These are phyloP conservation scores for Sarcophaga caerulescens DNA, from an alignment of 2,888 invertebrate species.

Conservation along the genomic window DNA sequence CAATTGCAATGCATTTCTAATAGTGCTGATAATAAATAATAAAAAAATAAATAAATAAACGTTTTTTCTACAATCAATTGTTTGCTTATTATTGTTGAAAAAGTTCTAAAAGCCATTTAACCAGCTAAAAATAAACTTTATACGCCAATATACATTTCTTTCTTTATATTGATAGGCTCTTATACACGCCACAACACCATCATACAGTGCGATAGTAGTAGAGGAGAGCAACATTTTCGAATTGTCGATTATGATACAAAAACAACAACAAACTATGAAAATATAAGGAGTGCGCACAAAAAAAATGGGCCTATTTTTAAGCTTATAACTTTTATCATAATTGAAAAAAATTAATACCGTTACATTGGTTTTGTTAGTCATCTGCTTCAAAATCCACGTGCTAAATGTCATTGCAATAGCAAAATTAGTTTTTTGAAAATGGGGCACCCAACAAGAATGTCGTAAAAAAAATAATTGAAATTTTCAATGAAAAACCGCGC, in stretches of 20 bases:
- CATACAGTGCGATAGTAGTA: background rate
- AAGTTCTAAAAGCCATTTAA: slow-evolving; percentile 46
- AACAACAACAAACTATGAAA: slow-evolving; percentile 19
- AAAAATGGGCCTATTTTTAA: no score
- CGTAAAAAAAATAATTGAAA: no score
- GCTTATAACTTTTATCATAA: no score
- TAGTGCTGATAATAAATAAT: slow-evolving; percentile 38
- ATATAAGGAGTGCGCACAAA: no score
- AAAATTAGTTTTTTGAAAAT: no score
- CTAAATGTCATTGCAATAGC: no score
- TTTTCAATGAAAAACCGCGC: no score
- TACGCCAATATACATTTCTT: background rate
- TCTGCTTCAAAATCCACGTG: no score
- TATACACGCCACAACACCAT: background rate
- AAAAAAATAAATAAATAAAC: slow-evolving; percentile 31
- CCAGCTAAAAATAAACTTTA: slow-evolving; percentile 50
- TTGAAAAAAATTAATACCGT: no score
- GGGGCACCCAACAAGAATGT: no score
- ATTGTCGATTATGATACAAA: slow-evolving; percentile 14
- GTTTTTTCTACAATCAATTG: slow-evolving; percentile 36
- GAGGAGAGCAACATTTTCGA: background rate
- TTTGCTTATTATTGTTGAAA: slow-evolving; percentile 23
- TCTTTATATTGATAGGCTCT: slow-evolving; percentile 15
- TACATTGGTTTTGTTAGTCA: no score
- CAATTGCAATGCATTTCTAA: slow-evolving; percentile 51